Conservation (phyloP, 2,888 invertebrate genomes). For the Spilosoma lubricipeda region DNA sequence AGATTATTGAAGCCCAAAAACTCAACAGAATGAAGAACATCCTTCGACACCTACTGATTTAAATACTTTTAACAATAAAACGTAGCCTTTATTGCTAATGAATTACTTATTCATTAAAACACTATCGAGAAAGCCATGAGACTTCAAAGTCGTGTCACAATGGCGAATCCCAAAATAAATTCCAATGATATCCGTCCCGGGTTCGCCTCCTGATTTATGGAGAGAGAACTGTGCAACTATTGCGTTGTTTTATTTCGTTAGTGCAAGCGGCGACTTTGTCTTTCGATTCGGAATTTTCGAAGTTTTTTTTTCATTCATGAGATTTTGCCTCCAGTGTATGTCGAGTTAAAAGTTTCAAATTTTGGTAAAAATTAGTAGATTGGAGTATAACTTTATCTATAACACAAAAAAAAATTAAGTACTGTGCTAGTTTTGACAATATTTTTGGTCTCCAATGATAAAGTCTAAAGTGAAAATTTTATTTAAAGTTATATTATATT, state of each 20-base stretch:
- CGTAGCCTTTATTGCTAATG: neutral
- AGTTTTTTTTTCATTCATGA: constrained; percentile 61
- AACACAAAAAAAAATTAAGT: neutral
- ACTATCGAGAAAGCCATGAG: constrained; percentile 16
- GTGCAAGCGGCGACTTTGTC: constrained; percentile 72
- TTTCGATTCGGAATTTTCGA: constrained; percentile 64
- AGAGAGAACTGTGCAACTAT: constrained; percentile 77
- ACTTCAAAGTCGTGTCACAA: constrained; percentile 45
- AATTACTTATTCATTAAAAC: constrained; percentile 18
- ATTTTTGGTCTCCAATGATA: neutral
- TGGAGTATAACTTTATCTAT: neutral
- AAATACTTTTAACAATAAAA: constrained; percentile 1
- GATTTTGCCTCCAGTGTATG: constrained; percentile 37
- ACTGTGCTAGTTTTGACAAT: neutral
- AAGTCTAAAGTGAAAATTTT: no score
- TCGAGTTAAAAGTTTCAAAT: neutral
- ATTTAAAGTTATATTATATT: neutral
- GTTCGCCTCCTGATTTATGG: constrained; percentile 79
- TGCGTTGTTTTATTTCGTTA: constrained; percentile 75
- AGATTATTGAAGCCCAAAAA: neutral
- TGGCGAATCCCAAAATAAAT: constrained; percentile 74
- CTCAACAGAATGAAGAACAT: neutral
- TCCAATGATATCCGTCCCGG: constrained; percentile 74
- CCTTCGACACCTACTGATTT: neutral
- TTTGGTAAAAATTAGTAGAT: neutral